Percentiles rank a stretch among this genome's conserved stretches.
Evolutionary conservation across 2,797 vertebrate genomes (phyloP).

Genomic region (Poecilia gillii): DNA sequence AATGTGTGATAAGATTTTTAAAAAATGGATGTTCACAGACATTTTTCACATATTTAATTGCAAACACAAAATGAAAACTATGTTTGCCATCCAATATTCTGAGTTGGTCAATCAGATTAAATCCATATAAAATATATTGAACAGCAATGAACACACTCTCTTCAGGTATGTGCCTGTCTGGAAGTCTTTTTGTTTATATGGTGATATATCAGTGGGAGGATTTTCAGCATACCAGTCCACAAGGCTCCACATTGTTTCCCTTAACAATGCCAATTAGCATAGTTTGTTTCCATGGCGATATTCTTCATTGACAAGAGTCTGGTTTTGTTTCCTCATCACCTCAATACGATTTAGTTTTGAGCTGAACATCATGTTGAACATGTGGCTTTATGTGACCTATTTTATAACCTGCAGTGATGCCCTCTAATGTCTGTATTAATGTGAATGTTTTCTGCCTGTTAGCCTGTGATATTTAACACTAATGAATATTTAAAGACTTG

Average conservation of each 20-base stretch:
- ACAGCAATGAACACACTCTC: background rate
- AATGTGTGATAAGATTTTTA: background rate
- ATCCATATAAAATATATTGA: background rate
- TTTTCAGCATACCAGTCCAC: constrained; percentile 48
- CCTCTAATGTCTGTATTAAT: background rate
- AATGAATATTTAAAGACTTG: constrained; percentile 25
- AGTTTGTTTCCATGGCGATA: constrained; percentile 5
- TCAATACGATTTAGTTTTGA: background rate
- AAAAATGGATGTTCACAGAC: background rate
- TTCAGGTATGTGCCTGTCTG: background rate
- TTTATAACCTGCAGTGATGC: background rate
- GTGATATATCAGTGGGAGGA: constrained; percentile 45
- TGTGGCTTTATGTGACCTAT: background rate
- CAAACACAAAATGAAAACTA: background rate
- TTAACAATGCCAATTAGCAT: constrained; percentile 30
- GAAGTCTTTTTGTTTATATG: constrained; percentile 35
- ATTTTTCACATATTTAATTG: background rate
- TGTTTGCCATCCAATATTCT: background rate
- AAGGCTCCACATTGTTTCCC: constrained; percentile 18
- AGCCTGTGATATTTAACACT: constrained; percentile 4
- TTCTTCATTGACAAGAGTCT: constrained; percentile 15
- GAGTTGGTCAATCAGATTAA: background rate
- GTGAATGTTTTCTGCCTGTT: background rate
- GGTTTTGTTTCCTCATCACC: background rate
- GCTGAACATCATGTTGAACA: background rate